A percentile compares a stretch with the other conserved stretches of the same genome.
Evolutionary conservation across 2,113 vertebrate species (phyloP).

Genomic region (Pachyramphus minor): DNA sequence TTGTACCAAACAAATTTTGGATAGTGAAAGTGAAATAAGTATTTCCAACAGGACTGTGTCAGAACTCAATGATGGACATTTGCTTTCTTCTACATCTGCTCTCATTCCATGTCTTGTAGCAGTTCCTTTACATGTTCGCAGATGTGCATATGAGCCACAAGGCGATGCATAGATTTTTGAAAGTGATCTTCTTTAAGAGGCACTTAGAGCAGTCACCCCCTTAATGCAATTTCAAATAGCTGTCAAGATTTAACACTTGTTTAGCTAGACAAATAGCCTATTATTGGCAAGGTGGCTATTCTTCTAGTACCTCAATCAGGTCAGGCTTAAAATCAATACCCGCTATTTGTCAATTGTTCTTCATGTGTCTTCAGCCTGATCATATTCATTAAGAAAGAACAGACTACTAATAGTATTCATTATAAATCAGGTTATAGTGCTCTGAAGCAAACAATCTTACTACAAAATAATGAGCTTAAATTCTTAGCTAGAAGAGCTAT

Average conservation of each 20-base stretch:
- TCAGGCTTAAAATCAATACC: slow-evolving; percentile 59
- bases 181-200: slow-evolving; percentile 20
- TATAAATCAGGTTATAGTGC: slow-evolving; percentile 27
- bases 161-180: neutral
- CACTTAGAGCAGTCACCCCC: slow-evolving; percentile 9
- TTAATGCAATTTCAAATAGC: slow-evolving; percentile 51
- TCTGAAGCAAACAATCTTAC: slow-evolving; percentile 41
- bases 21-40: neutral
- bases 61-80: neutral
- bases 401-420: neutral
- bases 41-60: neutral
- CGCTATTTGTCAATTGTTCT: slow-evolving; percentile 17
- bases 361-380: neutral
- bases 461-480: slow-evolving; percentile 47
- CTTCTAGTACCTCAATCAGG: slow-evolving; percentile 36
- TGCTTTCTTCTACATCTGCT: neutral
- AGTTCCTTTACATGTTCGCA: neutral
- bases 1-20: neutral
- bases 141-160: neutral
- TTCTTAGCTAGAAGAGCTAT: neutral
- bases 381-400: slow-evolving; percentile 32
- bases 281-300: slow-evolving; percentile 52
- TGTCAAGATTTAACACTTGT: slow-evolving; percentile 49
- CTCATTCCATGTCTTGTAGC: neutral
- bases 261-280: slow-evolving; percentile 49